These are phyloP conservation scores for Ceryle rudis DNA, from an alignment of 2,797 vertebrate genomes.

Conservation along the genomic window DNA sequence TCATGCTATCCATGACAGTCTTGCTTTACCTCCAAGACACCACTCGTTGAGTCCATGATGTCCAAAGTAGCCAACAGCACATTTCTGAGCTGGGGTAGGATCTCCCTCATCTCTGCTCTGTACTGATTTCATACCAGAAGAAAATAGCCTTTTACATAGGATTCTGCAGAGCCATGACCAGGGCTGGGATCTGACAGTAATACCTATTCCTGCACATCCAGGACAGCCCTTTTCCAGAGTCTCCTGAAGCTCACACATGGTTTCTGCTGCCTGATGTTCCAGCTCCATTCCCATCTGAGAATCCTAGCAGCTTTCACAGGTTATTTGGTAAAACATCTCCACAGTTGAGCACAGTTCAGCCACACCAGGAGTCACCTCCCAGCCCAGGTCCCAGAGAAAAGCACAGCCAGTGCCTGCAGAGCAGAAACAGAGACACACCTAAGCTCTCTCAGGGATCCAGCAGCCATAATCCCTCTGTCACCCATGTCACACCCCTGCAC, in stretches of 20 bases:
- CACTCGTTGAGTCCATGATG: accelerated
- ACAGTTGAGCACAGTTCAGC: not conserved
- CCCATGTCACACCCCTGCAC: accelerated
- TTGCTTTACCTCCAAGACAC: not conserved
- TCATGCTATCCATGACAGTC: not conserved
- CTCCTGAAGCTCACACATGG: not conserved
- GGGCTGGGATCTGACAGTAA: not conserved
- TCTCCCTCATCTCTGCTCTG: not conserved
- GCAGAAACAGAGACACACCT: not conserved
- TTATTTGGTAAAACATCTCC: not conserved
- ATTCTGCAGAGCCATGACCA: not conserved
- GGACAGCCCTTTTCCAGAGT: not conserved
- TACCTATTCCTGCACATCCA: not conserved
- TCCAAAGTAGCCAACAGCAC: not conserved
- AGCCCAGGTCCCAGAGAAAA: no score
- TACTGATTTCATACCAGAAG: not conserved
- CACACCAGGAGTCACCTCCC: accelerated
- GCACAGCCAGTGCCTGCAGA: not conserved
- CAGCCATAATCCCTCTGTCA: not conserved
- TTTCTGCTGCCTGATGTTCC: not conserved
- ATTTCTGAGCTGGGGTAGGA: not conserved
- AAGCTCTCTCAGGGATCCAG: not conserved
- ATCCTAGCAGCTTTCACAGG: not conserved
- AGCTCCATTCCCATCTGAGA: not conserved
- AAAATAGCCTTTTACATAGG: not conserved